phyloP scores from a whole-genome alignment of 2,113 vertebrate species.

The Platysternon megacephalum region DNA sequence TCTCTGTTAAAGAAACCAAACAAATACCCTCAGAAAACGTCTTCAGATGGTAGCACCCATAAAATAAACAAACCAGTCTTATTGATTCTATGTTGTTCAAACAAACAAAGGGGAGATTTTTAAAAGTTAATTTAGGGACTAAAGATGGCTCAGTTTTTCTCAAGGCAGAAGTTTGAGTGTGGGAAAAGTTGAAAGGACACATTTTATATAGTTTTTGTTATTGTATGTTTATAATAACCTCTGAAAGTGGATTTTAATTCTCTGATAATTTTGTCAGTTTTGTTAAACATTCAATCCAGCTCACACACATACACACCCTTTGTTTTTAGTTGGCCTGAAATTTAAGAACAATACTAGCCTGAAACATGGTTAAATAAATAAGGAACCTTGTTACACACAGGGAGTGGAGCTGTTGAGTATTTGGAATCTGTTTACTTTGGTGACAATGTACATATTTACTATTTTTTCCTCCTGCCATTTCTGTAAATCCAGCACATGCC shows the following conservation, averaged over 20 bases:
- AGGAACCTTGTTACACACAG: neutral
- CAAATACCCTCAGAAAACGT: neutral
- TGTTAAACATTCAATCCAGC: neutral
- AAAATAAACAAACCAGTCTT: neutral
- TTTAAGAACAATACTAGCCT: neutral
- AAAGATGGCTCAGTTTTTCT: neutral
- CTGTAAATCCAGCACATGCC: neutral
- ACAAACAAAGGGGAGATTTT: neutral
- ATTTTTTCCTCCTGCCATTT: neutral
- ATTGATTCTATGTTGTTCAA: neutral
- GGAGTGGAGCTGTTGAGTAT: neutral
- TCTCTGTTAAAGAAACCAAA: neutral
- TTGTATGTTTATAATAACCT: neutral
- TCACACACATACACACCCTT: neutral
- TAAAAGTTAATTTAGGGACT: neutral
- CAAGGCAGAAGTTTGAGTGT: neutral
- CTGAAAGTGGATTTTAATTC: neutral
- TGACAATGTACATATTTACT: neutral
- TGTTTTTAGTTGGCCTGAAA: neutral
- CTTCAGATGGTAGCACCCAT: neutral
- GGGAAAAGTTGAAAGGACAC: neutral
- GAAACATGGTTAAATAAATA: neutral
- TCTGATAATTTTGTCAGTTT: neutral
- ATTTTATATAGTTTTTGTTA: neutral
- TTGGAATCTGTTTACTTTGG: neutral